Conservation (phyloP, 2,113 vertebrate species). For the Falcunculus frontatus region DNA sequence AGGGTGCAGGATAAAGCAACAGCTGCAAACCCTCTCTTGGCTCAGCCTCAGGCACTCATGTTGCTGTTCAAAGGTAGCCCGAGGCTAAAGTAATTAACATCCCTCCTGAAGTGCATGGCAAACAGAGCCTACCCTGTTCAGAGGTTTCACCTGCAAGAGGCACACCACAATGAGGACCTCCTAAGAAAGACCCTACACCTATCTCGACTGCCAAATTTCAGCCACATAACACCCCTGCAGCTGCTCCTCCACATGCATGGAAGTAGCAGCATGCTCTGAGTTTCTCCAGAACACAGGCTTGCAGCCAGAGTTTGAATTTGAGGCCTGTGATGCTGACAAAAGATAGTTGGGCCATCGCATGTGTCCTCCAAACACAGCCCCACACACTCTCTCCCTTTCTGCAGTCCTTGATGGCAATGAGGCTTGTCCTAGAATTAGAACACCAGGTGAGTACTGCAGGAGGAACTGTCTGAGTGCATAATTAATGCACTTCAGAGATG, state of each 20-base stretch:
- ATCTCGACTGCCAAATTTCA: not conserved
- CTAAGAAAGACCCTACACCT: not conserved
- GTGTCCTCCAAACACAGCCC: not conserved
- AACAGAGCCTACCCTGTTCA: not conserved
- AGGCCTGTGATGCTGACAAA: not conserved
- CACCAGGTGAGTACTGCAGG: not conserved
- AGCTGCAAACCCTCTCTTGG: not conserved
- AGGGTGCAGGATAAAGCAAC: not conserved
- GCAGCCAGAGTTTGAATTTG: not conserved
- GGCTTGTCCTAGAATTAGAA: not conserved
- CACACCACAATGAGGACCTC: not conserved
- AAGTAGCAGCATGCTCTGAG: rapidly evolving
- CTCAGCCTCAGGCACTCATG: not conserved
- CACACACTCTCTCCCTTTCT: not conserved
- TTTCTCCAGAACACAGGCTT: not conserved
- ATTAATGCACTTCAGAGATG: not conserved
- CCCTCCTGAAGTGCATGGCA: not conserved
- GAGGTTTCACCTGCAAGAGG: not conserved
- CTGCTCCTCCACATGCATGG: rapidly evolving
- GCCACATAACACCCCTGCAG: rapidly evolving
- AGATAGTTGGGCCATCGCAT: not conserved
- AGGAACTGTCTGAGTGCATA: not conserved
- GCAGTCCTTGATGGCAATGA: not conserved
- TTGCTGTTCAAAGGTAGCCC: not conserved
- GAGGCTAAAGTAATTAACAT: not conserved